These are phyloP conservation scores for Anas georgica DNA, from an alignment of 2,797 vertebrate genomes.

Conservation along the genomic window DNA sequence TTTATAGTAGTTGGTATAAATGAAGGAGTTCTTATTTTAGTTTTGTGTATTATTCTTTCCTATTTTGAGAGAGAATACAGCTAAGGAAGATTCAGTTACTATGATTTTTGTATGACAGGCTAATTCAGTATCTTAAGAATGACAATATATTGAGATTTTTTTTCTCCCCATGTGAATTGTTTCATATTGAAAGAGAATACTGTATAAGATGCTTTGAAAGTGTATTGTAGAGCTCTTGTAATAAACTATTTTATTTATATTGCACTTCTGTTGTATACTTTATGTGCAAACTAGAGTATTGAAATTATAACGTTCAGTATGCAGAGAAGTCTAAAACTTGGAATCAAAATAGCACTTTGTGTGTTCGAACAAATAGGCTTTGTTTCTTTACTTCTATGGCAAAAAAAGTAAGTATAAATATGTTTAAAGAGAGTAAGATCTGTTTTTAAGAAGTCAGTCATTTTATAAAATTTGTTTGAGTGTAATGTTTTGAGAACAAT, in stretches of 20 bases:
- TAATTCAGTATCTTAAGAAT: conserved; percentile 38
- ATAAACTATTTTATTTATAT: conserved; percentile 72
- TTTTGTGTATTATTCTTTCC: neutral
- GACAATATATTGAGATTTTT: conserved; percentile 8
- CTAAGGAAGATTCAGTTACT: neutral
- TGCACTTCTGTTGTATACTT: conserved; percentile 45
- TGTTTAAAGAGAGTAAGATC: conserved; percentile 34
- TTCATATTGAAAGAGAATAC: conserved; percentile 76
- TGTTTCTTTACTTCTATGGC: conserved; percentile 32
- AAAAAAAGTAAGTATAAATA: conserved; percentile 33
- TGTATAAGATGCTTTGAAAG: conserved; percentile 68
- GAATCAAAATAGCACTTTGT: conserved; percentile 22
- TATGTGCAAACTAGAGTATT: neutral
- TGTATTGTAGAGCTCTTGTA: conserved; percentile 68
- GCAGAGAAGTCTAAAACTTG: conserved; percentile 23
- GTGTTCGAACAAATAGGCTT: conserved; percentile 3
- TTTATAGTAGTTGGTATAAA: neutral
- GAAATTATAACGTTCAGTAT: neutral
- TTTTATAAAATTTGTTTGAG: neutral
- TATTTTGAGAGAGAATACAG: conserved; percentile 42
- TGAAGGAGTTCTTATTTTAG: conserved; percentile 1
- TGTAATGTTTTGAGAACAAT: neutral
- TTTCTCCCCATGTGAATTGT: conserved; percentile 54
- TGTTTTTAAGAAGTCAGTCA: neutral
- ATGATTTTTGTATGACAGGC: conserved; percentile 31